A percentile compares a stretch with the other conserved stretches of the same genome.
Conservation (phyloP, 2,797 vertebrate genomes). For the Danio albolineatus region DNA sequence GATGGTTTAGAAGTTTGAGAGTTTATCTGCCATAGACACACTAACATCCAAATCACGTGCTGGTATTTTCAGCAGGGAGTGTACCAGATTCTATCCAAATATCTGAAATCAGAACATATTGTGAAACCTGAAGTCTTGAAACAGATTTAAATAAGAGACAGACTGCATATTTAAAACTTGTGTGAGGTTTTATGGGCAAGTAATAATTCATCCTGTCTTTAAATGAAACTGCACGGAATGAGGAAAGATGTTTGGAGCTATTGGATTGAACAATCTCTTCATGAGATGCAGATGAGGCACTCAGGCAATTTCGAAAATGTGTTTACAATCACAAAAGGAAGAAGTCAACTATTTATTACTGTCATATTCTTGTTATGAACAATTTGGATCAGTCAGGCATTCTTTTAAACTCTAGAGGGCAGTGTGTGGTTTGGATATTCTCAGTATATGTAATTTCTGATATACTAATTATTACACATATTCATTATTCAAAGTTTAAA, state of each 20-base stretch:
- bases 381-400: neutral
- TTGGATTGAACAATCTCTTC: neutral
- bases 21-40: neutral
- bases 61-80: neutral
- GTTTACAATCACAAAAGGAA: neutral
- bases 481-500: neutral
- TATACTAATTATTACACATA: conserved; percentile 1
- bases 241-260: neutral
- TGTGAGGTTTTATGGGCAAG: neutral
- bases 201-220: conserved; percentile 1
- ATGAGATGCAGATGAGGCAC: conserved; percentile 11
- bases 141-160: neutral
- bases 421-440: conserved; percentile 34
- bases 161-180: neutral
- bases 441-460: neutral
- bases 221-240: neutral
- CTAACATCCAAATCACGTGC: neutral
- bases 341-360: neutral
- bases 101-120: no score
- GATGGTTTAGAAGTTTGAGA: neutral
- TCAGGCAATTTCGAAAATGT: neutral
- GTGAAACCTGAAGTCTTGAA: conserved; percentile 11
- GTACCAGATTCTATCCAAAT: neutral
- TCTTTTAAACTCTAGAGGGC: conserved; percentile 43
- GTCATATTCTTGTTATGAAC: neutral